phyloP scores from a whole-genome alignment of 2,113 vertebrate species.

The Myanophis thanlyinensis region DNA sequence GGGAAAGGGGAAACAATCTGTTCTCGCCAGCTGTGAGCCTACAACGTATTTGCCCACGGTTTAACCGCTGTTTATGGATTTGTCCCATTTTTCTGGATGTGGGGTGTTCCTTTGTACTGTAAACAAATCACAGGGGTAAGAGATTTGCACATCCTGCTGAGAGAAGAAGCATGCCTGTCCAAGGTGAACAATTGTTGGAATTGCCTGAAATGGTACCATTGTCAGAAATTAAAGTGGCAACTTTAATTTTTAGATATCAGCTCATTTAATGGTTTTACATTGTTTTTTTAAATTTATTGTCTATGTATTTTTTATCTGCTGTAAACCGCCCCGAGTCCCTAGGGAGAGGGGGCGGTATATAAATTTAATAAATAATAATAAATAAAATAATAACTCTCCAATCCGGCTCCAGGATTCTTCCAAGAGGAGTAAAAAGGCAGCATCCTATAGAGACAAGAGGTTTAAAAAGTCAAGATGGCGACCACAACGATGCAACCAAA shows the following conservation, averaged over 20 bases:
- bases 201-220: neutral
- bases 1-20: neutral
- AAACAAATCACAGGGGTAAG: neutral
- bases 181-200: neutral
- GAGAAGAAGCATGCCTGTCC: neutral
- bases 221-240: neutral
- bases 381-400: no score
- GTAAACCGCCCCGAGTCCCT: no score
- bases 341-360: no score
- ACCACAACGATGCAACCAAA: neutral
- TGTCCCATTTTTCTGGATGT: neutral
- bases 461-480: neutral
- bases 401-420: neutral
- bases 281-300: no score
- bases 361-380: no score
- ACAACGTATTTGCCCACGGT: neutral
- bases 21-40: neutral
- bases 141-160: neutral
- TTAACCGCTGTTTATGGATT: neutral
- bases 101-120: neutral
- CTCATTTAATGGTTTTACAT: no score
- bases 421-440: neutral
- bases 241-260: no score
- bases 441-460: neutral
- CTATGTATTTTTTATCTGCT: no score